phyloP scores from a whole-genome alignment of 2,113 vertebrate species.

The Neodontobutis hainanensis region DNA sequence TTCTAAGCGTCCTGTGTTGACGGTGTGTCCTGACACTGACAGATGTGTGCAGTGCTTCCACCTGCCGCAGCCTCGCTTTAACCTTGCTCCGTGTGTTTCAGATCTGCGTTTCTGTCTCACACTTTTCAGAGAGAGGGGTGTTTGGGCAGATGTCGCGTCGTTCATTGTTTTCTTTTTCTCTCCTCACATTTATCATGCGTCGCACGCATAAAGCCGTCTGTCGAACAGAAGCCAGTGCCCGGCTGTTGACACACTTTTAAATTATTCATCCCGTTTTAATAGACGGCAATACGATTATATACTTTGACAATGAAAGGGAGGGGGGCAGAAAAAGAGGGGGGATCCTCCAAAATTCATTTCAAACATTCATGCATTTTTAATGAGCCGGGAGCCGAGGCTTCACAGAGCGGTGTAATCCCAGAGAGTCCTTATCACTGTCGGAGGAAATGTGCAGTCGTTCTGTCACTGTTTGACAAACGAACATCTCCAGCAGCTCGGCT shows the following conservation, averaged over 20 bases:
- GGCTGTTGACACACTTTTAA: slow-evolving; percentile 67
- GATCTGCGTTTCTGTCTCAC: slow-evolving; percentile 59
- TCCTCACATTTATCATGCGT: slow-evolving; percentile 54
- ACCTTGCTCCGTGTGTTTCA: slow-evolving; percentile 63
- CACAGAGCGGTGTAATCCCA: slow-evolving; percentile 66
- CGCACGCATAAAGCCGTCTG: slow-evolving; percentile 64
- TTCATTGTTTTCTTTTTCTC: slow-evolving; percentile 48
- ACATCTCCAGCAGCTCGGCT: no score
- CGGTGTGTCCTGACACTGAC: slow-evolving; percentile 24
- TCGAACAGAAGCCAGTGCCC: slow-evolving; percentile 50
- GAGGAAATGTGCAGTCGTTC: slow-evolving; percentile 61
- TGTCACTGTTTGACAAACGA: slow-evolving; percentile 23
- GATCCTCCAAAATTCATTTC: slow-evolving; percentile 73
- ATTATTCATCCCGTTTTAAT: slow-evolving; percentile 74
- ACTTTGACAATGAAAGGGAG: slow-evolving; percentile 64
- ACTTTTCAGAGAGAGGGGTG: slow-evolving; percentile 51
- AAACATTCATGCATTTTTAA: slow-evolving; percentile 77
- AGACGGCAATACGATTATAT: slow-evolving; percentile 73
- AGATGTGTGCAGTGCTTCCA: slow-evolving; percentile 44
- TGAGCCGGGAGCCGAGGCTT: slow-evolving; percentile 62
- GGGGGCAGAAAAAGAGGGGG: slow-evolving; percentile 1
- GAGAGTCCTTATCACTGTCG: slow-evolving; percentile 63
- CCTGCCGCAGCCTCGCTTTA: slow-evolving; percentile 51
- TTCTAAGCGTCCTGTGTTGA: slow-evolving; percentile 39
- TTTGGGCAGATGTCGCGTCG: slow-evolving; percentile 41